phyloP scores from a whole-genome alignment of 1,140 invertebrate species.

The Oppia nitens region DNA sequence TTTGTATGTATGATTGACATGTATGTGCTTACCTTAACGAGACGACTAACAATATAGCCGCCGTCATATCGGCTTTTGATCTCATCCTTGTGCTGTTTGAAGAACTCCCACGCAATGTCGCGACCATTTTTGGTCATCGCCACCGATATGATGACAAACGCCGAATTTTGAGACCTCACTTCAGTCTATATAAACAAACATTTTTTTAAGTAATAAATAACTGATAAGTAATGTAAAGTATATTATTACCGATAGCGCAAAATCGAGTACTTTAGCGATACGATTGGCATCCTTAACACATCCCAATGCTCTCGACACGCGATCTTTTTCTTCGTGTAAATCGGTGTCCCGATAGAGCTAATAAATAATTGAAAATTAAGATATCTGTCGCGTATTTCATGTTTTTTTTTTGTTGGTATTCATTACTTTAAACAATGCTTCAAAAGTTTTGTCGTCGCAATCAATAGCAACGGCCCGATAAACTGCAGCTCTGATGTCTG shows the following conservation, averaged over 20 bases:
- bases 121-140: conserved; percentile 51
- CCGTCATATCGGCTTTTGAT: conserved; percentile 60
- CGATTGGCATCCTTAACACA: conserved; percentile 49
- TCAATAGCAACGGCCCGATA: conserved; percentile 62
- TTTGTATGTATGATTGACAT: conserved; percentile 1
- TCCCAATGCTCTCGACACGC: conserved; percentile 64
- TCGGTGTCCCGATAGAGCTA: conserved; percentile 42
- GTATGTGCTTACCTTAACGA: background rate
- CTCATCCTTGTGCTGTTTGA: conserved; percentile 62
- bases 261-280: conserved; percentile 47
- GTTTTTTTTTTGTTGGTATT: too few relatives aligned
- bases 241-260: conserved; percentile 10
- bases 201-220: conserved; percentile 4
- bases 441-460: conserved; percentile 48
- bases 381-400: background rate
- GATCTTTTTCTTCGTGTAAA: conserved; percentile 79
- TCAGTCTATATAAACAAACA: conserved; percentile 51
- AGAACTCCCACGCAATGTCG: conserved; percentile 72
- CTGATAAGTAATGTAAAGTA: background rate
- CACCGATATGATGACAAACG: conserved; percentile 70
- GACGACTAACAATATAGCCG: conserved; percentile 50
- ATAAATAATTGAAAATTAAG: conserved; percentile 10
- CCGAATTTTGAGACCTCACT: conserved; percentile 73
- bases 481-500: conserved; percentile 69
- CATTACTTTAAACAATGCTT: conserved; percentile 51